A percentile compares a stretch with the other conserved stretches of the same genome.
Evolutionary conservation across 30 jellyfish, hydroid and myxozoan species (phyloP).

Genomic region (Sanderia malayensis): DNA sequence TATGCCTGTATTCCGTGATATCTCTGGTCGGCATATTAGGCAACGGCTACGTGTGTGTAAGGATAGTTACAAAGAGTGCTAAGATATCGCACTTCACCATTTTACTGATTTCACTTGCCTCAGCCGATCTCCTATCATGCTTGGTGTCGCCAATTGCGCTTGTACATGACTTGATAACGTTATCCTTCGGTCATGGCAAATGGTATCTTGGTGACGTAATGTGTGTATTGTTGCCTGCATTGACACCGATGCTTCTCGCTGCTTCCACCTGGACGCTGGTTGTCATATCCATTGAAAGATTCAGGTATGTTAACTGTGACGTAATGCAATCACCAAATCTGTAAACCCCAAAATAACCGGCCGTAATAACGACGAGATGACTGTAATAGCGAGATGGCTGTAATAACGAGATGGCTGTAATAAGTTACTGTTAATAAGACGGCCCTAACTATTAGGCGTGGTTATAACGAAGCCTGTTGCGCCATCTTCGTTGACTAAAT

Average conservation of each 20-base stretch:
- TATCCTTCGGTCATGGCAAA: neutral
- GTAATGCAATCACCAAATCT: too few species aligned
- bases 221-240: neutral
- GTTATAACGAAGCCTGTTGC: too few species aligned
- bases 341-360: too few species aligned
- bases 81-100: neutral
- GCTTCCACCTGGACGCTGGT: conserved; percentile 11
- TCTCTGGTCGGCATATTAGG: neutral
- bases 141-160: neutral
- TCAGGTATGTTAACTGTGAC: too few species aligned
- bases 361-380: too few species aligned
- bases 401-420: too few species aligned
- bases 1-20: neutral
- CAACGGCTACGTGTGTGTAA: neutral
- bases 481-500: too few species aligned
- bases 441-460: too few species aligned
- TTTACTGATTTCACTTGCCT: neutral
- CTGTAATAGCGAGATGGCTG: too few species aligned
- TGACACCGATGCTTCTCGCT: neutral
- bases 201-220: neutral
- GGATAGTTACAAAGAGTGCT: neutral
- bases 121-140: neutral
- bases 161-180: neutral
- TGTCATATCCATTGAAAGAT: neutral
- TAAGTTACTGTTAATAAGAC: too few species aligned